Percentiles rank a stretch among this genome's conserved stretches.
Evolutionary conservation across 2,888 invertebrate species (phyloP).

Genomic region (Pammene fasciana): DNA sequence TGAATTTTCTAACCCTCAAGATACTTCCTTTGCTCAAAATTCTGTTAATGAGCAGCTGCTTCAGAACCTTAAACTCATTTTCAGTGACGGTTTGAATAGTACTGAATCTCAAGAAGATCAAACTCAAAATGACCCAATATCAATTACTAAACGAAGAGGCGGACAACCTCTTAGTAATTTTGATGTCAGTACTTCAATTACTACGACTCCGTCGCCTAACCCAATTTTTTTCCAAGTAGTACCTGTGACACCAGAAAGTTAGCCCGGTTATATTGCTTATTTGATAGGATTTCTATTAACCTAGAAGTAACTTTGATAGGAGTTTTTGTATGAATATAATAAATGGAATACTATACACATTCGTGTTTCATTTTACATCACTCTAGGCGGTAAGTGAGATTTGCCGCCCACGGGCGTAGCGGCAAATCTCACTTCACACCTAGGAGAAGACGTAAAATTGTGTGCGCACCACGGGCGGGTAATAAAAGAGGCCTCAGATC

Average conservation of each 20-base stretch:
- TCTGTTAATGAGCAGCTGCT: constrained; percentile 20
- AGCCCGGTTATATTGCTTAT: constrained; percentile 4
- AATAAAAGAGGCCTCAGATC: too few relatives aligned
- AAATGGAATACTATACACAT: too few relatives aligned
- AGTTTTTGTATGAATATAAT: too few relatives aligned
- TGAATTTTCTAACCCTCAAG: constrained; percentile 1
- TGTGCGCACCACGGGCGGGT: too few relatives aligned
- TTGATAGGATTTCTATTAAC: too few relatives aligned
- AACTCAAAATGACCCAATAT: background rate
- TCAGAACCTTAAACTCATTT: constrained; percentile 31
- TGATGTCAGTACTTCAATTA: background rate
- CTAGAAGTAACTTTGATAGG: too few relatives aligned
- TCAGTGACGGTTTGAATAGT: constrained; percentile 12
- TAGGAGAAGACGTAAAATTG: too few relatives aligned
- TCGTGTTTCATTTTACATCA: too few relatives aligned
- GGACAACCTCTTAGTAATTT: constrained; percentile 23
- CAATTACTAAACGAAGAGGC: background rate
- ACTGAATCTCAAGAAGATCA: background rate
- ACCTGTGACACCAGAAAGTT: constrained; percentile 53
- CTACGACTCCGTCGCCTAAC: constrained; percentile 7
- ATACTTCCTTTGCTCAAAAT: background rate
- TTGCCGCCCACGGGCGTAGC: too few relatives aligned
- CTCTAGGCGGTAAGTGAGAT: too few relatives aligned
- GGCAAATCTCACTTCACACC: too few relatives aligned
- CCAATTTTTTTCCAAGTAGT: constrained; percentile 51